Evolutionary conservation across 2,113 vertebrate genomes (phyloP).

Genomic region (Brachypodius melanocephalos): DNA sequence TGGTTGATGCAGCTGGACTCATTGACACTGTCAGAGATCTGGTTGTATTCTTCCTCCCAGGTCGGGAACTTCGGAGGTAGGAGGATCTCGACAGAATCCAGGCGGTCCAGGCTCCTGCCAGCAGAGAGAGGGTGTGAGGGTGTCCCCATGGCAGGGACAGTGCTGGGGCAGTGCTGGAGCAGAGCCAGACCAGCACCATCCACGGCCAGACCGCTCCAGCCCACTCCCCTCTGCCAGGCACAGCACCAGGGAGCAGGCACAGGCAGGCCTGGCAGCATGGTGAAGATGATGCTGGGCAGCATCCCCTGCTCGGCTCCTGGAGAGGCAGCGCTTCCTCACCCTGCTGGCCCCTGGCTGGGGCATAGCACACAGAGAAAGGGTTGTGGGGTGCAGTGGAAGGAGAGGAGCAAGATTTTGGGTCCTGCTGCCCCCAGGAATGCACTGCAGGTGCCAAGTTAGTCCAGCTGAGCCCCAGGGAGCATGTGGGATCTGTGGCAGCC

Average conservation of each 20-base stretch:
- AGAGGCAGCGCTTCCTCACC: background rate
- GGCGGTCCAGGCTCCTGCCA: slow-evolving; percentile 89
- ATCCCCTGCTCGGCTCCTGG: background rate
- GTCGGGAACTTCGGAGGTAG: slow-evolving; percentile 83
- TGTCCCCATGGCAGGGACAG: rapidly evolving
- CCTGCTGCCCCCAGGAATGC: background rate
- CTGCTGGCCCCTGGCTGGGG: background rate
- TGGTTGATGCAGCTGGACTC: slow-evolving; percentile 85
- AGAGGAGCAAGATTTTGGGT: rapidly evolving
- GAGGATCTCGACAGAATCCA: slow-evolving; percentile 88
- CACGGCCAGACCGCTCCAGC: background rate
- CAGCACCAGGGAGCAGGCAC: background rate
- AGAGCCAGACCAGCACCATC: background rate
- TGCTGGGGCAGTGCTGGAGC: background rate
- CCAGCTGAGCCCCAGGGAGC: background rate
- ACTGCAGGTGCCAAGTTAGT: background rate
- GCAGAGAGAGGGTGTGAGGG: slow-evolving; percentile 51
- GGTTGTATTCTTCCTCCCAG: slow-evolving; percentile 96
- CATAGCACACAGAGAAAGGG: background rate
- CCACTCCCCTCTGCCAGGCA: background rate
- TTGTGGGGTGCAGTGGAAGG: background rate
- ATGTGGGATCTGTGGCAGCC: background rate
- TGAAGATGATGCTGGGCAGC: rapidly evolving
- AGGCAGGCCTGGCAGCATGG: rapidly evolving
- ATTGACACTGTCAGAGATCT: slow-evolving; percentile 82